A percentile compares a stretch with the other conserved stretches of the same genome.
These are phyloP conservation scores for Pemphredon lugubris DNA, from an alignment of 2,888 invertebrate species.

Conservation along the genomic window DNA sequence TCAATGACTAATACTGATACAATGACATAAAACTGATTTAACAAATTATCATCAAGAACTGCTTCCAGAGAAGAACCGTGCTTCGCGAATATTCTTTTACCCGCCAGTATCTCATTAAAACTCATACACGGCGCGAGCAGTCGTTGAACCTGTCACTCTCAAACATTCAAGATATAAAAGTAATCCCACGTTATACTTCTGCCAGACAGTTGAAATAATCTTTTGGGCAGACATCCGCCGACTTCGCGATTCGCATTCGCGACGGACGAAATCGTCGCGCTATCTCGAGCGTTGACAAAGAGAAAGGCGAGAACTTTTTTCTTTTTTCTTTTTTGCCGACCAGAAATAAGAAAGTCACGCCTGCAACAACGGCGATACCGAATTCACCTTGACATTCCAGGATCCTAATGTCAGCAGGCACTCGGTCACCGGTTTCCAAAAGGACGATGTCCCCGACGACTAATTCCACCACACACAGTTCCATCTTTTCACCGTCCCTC, in stretches of 20 bases:
- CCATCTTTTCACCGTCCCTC: constrained; percentile 84
- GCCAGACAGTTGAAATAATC: no score
- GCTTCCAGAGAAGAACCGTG: no score
- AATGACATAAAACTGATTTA: no score
- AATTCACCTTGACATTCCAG: constrained; percentile 84
- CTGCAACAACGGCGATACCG: constrained; percentile 44
- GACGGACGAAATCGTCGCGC: constrained; percentile 15
- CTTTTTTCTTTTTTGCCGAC: no score
- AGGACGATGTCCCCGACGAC: constrained; percentile 92
- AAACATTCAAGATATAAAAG: no score
- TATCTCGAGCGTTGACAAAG: constrained; percentile 37
- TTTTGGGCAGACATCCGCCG: not conserved
- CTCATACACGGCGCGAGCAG: no score
- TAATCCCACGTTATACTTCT: no score
- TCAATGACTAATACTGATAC: no score
- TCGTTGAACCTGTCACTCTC: no score
- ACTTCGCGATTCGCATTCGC: constrained; percentile 1
- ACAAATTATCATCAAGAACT: no score
- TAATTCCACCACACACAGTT: constrained; percentile 85
- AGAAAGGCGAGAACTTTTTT: constrained; percentile 55
- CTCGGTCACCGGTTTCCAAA: constrained; percentile 90
- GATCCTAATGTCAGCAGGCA: constrained; percentile 92
- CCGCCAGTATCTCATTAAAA: no score
- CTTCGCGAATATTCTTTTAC: no score
- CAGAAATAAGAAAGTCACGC: constrained; percentile 57